phyloP scores from a whole-genome alignment of 92 coral and sea anemone genomes.

The Actinernus sp. region DNA sequence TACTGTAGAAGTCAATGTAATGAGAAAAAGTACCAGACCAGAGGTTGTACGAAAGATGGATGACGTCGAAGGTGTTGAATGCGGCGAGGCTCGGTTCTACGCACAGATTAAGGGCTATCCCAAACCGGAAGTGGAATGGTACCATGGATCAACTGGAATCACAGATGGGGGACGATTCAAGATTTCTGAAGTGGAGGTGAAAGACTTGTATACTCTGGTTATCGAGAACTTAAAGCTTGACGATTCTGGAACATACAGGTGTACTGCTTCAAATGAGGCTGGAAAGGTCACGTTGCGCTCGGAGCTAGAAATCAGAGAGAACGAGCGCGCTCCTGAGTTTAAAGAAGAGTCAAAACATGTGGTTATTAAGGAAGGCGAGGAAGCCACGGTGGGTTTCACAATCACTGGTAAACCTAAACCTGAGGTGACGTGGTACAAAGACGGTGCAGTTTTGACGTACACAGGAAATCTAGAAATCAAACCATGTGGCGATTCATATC shows the following conservation, averaged over 20 bases:
- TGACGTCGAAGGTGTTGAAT: constrained; percentile 74
- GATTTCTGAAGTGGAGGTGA: constrained; percentile 61
- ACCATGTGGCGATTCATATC: constrained; percentile 65
- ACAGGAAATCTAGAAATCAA: constrained; percentile 59
- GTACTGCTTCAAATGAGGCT: constrained; percentile 78
- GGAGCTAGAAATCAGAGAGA: constrained; percentile 56
- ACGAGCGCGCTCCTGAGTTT: constrained; percentile 49
- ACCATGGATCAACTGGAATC: constrained; percentile 64
- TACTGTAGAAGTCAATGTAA: constrained; percentile 60
- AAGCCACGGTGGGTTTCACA: constrained; percentile 46
- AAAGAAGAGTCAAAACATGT: constrained; percentile 40
- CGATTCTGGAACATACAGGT: constrained; percentile 82
- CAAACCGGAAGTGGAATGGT: constrained; percentile 90
- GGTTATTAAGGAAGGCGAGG: constrained; percentile 73
- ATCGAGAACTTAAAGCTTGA: constrained; percentile 67
- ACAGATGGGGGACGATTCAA: constrained; percentile 65
- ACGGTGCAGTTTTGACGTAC: constrained; percentile 50
- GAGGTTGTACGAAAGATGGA: constrained; percentile 83
- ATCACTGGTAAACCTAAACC: constrained; percentile 86
- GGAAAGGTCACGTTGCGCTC: constrained; percentile 65
- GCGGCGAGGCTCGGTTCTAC: constrained; percentile 72
- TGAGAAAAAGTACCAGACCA: constrained; percentile 60
- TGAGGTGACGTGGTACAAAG: constrained; percentile 80
- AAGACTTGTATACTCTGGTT: constrained; percentile 59
- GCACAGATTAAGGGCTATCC: constrained; percentile 84